Base-by-base conservation (phyloP, 2,888 invertebrate genomes). In the Scaptodrosophila latifasciaeformis region DNA sequence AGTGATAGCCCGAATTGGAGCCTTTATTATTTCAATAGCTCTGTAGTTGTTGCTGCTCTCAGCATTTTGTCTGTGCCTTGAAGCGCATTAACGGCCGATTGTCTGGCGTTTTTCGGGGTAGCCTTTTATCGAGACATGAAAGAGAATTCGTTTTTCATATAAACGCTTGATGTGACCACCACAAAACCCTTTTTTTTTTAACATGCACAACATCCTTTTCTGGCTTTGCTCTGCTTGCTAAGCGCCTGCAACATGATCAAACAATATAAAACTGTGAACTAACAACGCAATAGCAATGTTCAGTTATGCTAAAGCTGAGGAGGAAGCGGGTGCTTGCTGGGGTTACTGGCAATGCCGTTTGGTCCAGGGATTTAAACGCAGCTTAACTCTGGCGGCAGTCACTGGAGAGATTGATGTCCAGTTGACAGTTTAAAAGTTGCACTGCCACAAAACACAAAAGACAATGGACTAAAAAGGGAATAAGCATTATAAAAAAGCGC, bases 401-500 rank as follows among this genome's bases (percentile, higher is more conserved):
- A 61, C 72, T 72, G 24, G 48, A 49, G 47, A 70, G 79, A 81
- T 79, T 75, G 74, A 65, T 72, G 70, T 70, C 54, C 65, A 66
- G 70, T 78, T 75, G 78, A 75, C 75, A 75, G 67, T 62, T 51
- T 54, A 35, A 43, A 50, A 44, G 44, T 49, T 48, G 56, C 55
- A 49, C 46, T 55, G 55, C 24, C 24, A 24, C 24, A 24, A 24
- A 24, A 24, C 4, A 7, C 24, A 24, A 24, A 24, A 24, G 7
- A 24, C 24, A 7, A 24, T 7, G 24, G 24, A 24, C 24, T 7
- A 7, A 3, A 3, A 7, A 24, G 7, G 24, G 24, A 24, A 5
- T 7, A 24, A 7, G 24, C 24, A 7, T 7, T 7, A 24, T 24
- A 5, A 24, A 24, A 24, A 24, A 3, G 24, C 4, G 4, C 24